A percentile compares a stretch with the other conserved stretches of the same genome.
phyloP scores from a whole-genome alignment of 2,797 vertebrate species.

The Limnodromus scolopaceus region DNA sequence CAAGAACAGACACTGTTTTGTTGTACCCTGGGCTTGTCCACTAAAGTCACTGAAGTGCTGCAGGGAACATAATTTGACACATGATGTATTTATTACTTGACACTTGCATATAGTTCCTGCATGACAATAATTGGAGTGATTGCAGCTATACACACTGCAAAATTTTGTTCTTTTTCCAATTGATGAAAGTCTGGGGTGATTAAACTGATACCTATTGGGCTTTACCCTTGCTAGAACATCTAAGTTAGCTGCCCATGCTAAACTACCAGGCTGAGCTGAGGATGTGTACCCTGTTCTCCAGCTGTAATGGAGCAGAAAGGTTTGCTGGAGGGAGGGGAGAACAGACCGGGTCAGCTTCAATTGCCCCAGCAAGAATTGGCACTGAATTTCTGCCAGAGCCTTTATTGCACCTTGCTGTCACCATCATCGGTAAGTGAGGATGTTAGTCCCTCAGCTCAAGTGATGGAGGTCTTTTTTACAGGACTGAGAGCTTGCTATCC shows the following conservation, averaged over 20 bases:
- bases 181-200: not conserved
- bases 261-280: not conserved
- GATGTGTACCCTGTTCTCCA: not conserved
- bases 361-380: not conserved
- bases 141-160: not conserved
- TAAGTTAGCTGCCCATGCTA: not conserved
- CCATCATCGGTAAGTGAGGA: not conserved
- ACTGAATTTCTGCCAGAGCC: not conserved
- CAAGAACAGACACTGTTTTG: not conserved
- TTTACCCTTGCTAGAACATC: not conserved
- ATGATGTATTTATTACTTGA: not conserved
- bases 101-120: not conserved
- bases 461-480: not conserved
- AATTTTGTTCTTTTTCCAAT: not conserved
- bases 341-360: not conserved
- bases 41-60: not conserved
- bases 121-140: not conserved
- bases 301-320: not conserved
- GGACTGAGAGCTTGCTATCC: not conserved
- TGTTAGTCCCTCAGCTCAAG: not conserved
- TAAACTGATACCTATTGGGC: not conserved
- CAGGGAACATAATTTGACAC: not conserved
- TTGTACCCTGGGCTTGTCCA: not conserved
- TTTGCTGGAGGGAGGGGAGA: not conserved
- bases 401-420: not conserved